phyloP scores from a whole-genome alignment of 35 echinoderm and acorn worm genomes.

The Ophiothrix spiculata region DNA sequence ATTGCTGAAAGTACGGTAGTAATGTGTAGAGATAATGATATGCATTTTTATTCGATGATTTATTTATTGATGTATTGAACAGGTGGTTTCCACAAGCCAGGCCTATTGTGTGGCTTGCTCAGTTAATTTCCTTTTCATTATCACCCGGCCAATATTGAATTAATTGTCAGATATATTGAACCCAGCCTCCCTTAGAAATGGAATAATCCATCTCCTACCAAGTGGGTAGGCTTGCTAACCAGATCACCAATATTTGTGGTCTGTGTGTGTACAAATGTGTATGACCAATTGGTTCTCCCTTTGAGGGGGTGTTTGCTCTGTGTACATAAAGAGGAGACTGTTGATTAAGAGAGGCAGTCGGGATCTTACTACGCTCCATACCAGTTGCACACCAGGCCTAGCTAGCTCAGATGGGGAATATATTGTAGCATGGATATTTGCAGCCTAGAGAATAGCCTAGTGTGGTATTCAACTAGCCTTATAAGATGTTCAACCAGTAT shows the following conservation, averaged over 20 bases:
- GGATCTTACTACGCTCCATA: background rate
- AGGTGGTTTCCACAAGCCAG: background rate
- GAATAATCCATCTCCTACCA: background rate
- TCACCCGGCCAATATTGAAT: background rate
- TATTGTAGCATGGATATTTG: too few relatives aligned
- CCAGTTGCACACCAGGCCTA: too few relatives aligned
- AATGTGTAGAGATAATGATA: too few relatives aligned
- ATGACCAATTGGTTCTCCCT: background rate
- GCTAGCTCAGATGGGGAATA: background rate
- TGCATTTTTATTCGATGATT: background rate
- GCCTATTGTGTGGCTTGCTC: background rate
- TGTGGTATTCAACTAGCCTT: too few relatives aligned
- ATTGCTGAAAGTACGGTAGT: too few relatives aligned
- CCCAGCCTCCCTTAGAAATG: background rate
- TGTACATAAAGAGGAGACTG: background rate
- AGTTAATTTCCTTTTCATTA: conserved; percentile 10
- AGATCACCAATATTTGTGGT: background rate
- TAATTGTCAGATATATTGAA: background rate
- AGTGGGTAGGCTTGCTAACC: too few relatives aligned
- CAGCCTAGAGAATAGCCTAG: too few relatives aligned
- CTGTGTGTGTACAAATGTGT: background rate
- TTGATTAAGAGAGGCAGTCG: background rate
- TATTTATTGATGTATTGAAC: background rate
- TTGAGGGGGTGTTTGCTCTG: background rate
- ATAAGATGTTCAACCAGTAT: too few relatives aligned